Base-by-base conservation (phyloP, 92 coral and sea anemone species). In the Epizoanthus illoricatus region DNA sequence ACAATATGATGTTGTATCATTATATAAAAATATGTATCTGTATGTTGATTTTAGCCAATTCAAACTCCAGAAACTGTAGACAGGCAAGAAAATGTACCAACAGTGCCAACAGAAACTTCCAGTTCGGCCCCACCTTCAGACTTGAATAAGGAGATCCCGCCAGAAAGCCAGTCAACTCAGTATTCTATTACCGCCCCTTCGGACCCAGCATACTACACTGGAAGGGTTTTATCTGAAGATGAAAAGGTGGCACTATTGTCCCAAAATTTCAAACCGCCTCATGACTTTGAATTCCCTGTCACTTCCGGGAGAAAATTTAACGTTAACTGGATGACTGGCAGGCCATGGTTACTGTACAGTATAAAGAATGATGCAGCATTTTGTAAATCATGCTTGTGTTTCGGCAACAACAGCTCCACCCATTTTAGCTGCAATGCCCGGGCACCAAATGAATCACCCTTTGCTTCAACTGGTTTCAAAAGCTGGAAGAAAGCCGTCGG, bases 401-500 rank as follows among this genome's bases (percentile, higher is more conserved):
- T 57, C 8, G 65, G 65, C 65, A 81, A 47, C 41, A 81, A 28
- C 73, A 65, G 63, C 62, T 45, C 76, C 16, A 42, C 66, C 65
- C 62, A 54, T 45, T 28, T 49, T 67, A 57, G 75, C 66, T 24
- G 74, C 85, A 81, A 45, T 9, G 28, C 45, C 85, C 85, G 65
- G 73, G 43, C 76, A 16, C 75, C 75, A 65, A 67, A 81, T 68
- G 75, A 81, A 81, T 47, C 72, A 70, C 85, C 73, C 73, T 81
- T 81, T 65, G 85, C 39, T 60, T 80, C 85, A 67, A 60, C 71
- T 66, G 85, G 74, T 60, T 81, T 66, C 58, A 68, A 65, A 65
- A 69, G 24, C 78, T 81, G 68, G 78, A 81, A 81, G 65, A 81
- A 81, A 81, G 79, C 85, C 24, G 85, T 28, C 65, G 79, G 83